phyloP scores from a whole-genome alignment of 2,797 vertebrate genomes.

The Notolabrus celidotus region DNA sequence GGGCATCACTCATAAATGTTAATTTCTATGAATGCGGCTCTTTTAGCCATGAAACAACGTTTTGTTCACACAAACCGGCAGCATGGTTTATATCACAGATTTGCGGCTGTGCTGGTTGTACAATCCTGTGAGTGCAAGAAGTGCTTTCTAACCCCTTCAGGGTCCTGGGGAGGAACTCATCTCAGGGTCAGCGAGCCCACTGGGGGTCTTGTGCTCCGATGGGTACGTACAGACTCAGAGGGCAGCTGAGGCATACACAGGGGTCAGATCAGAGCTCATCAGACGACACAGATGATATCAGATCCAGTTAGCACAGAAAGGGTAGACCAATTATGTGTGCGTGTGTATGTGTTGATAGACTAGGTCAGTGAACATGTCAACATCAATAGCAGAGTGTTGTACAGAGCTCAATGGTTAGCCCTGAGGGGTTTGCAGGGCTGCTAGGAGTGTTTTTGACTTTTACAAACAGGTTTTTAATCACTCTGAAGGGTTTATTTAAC shows the following conservation, averaged over 20 bases:
- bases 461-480: slow-evolving; percentile 66
- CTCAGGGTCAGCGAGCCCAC: slow-evolving; percentile 63
- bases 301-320: slow-evolving; percentile 49
- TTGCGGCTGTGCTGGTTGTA: slow-evolving; percentile 11
- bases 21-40: slow-evolving; percentile 22
- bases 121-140: slow-evolving; percentile 26
- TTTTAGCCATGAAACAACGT: slow-evolving; percentile 38
- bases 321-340: slow-evolving; percentile 56
- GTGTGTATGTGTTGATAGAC: slow-evolving; percentile 65
- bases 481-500: slow-evolving; percentile 23
- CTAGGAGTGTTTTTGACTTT: slow-evolving; percentile 44
- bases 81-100: slow-evolving; percentile 18
- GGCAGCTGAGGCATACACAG: slow-evolving; percentile 33
- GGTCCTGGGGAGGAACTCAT: slow-evolving; percentile 51
- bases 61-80: slow-evolving; percentile 18
- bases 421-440: slow-evolving; percentile 33
- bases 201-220: slow-evolving; percentile 58
- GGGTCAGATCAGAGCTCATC: slow-evolving; percentile 63
- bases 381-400: slow-evolving; percentile 72
- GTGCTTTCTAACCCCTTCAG: slow-evolving; percentile 31
- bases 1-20: slow-evolving; percentile 16
- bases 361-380: slow-evolving; percentile 82
- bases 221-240: slow-evolving; percentile 53
- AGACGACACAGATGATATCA: slow-evolving; percentile 70
- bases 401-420: slow-evolving; percentile 63